Evolutionary conservation across 2,113 vertebrate genomes (phyloP).

Genomic region (Oreochromis spilurus): DNA sequence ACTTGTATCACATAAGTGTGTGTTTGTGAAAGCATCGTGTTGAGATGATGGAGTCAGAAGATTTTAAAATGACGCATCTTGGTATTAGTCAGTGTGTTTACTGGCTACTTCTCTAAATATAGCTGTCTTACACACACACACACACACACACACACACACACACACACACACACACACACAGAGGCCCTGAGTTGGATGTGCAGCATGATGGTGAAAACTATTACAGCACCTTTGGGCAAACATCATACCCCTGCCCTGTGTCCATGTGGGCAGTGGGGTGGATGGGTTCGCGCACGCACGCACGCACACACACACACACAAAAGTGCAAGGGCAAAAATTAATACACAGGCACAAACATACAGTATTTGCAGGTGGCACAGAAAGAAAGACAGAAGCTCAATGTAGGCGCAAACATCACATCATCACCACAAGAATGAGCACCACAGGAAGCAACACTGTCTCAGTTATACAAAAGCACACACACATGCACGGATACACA

Average conservation of each 20-base stretch:
- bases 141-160: not conserved
- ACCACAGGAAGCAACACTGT: not conserved
- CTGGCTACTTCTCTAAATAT: slow-evolving; percentile 43
- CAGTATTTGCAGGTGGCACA: not conserved
- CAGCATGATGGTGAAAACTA: slow-evolving; percentile 6
- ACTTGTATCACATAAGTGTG: not conserved
- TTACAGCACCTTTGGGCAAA: slow-evolving; percentile 27
- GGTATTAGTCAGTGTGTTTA: slow-evolving; percentile 54
- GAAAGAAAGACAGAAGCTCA: not conserved
- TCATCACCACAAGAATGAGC: not conserved
- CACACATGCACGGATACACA: not conserved
- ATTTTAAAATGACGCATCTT: slow-evolving; percentile 38
- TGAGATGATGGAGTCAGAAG: not conserved
- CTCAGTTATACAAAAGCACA: not conserved
- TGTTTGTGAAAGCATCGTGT: not conserved
- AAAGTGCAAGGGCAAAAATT: not conserved
- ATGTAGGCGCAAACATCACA: not conserved
- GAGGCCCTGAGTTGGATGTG: not conserved
- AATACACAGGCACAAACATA: not conserved
- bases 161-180: not conserved
- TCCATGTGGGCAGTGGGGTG: not conserved
- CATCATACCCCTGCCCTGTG: not conserved
- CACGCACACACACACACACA: not conserved
- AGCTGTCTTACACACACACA: slow-evolving; percentile 20
- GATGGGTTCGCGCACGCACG: not conserved